Evolutionary conservation across 2,797 vertebrate species (phyloP).

Genomic region (Smutsia gigantea): DNA sequence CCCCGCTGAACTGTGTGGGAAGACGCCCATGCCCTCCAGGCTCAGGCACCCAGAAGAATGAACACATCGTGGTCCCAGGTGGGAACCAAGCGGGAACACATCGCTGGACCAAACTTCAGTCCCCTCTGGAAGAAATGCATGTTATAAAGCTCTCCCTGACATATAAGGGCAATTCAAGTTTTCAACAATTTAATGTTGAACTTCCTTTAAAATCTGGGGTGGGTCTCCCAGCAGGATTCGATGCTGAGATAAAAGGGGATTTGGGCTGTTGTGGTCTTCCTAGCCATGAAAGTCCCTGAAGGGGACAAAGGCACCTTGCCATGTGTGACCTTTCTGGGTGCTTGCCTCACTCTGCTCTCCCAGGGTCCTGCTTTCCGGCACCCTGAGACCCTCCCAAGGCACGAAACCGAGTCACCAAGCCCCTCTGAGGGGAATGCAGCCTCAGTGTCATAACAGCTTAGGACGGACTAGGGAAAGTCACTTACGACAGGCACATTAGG

Average conservation of each 20-base stretch:
- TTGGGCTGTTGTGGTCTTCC: neutral
- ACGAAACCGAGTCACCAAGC: neutral
- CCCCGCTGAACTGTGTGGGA: neutral
- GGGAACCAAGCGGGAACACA: neutral
- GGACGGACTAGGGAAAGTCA: slow-evolving; percentile 64
- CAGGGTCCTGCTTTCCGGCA: slow-evolving; percentile 84
- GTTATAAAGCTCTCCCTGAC: neutral
- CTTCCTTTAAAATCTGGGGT: neutral
- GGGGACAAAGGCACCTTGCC: slow-evolving; percentile 84
- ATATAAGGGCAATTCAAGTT: neutral
- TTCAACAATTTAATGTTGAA: neutral
- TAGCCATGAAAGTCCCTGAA: neutral
- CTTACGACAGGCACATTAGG: slow-evolving; percentile 74
- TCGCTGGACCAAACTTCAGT: neutral
- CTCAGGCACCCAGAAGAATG: neutral
- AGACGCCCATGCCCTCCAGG: neutral
- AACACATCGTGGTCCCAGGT: neutral
- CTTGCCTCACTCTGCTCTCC: slow-evolving; percentile 83
- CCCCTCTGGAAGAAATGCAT: neutral
- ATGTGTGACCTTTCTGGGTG: slow-evolving; percentile 83
- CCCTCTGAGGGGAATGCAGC: neutral
- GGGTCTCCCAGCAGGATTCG: neutral
- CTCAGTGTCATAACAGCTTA: slow-evolving; percentile 71
- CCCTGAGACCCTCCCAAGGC: slow-evolving; percentile 62
- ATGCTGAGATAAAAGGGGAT: neutral